A percentile compares a stretch with the other conserved stretches of the same genome.
phyloP scores from a whole-genome alignment of 2,888 invertebrate genomes.

The Diarsia mendica region DNA sequence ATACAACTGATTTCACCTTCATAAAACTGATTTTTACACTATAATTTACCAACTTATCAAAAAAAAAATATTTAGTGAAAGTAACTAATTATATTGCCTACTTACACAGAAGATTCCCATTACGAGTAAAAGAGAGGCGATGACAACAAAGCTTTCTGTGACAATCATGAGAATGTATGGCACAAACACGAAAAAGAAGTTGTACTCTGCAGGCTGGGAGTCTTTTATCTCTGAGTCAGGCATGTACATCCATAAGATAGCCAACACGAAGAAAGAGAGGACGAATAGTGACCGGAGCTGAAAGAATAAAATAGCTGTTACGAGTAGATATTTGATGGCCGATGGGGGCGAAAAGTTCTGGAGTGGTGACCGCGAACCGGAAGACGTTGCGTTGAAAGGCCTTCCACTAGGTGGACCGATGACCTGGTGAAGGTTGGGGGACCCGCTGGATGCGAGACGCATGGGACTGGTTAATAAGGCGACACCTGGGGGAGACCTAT shows the following conservation, averaged over 20 bases:
- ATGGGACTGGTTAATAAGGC: too few species aligned
- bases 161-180: conserved; percentile 64
- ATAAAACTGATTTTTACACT: neutral
- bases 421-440: too few species aligned
- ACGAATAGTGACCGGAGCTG: conserved; percentile 72
- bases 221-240: conserved; percentile 21
- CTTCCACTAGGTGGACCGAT: too few species aligned
- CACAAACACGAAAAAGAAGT: conserved; percentile 59
- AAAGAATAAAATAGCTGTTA: conserved; percentile 30
- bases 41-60: neutral
- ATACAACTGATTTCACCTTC: neutral
- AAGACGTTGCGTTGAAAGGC: too few species aligned
- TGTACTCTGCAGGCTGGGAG: conserved; percentile 1
- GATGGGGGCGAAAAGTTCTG: too few species aligned
- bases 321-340: neutral
- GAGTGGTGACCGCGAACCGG: too few species aligned
- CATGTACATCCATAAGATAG: conserved; percentile 65
- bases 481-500: too few species aligned
- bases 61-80: neutral
- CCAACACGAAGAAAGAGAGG: conserved; percentile 65
- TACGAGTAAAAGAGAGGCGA: conserved; percentile 62
- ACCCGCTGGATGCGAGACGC: too few species aligned
- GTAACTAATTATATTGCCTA: conserved; percentile 12
- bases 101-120: conserved; percentile 69
- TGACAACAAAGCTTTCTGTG: conserved; percentile 64